A percentile compares a stretch with the other conserved stretches of the same genome.
Evolutionary conservation across 2,888 invertebrate genomes (phyloP).

Genomic region (Drosophila mulleri): DNA sequence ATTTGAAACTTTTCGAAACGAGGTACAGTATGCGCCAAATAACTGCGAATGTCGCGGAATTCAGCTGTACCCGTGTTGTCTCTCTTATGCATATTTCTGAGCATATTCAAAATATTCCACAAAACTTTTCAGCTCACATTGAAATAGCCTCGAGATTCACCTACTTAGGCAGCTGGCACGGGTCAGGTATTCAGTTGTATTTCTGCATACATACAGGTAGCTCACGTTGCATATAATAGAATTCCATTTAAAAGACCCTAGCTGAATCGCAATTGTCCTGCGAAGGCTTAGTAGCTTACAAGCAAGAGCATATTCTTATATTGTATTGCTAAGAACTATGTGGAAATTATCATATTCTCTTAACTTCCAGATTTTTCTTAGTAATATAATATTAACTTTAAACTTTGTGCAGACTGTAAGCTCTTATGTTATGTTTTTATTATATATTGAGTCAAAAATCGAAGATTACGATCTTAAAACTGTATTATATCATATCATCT

Average conservation of each 20-base stretch:
- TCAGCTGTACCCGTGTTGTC: too few relatives aligned
- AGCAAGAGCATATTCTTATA: not conserved
- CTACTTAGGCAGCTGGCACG: not conserved
- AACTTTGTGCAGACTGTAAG: not conserved
- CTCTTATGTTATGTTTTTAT: not conserved
- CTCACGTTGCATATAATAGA: not conserved
- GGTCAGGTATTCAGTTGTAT: constrained; percentile 16
- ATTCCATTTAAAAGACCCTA: not conserved
- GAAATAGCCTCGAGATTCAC: not conserved
- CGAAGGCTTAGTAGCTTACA: not conserved
- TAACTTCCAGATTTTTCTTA: not conserved
- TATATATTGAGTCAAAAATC: not conserved
- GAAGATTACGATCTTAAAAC: not conserved
- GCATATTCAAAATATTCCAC: not conserved
- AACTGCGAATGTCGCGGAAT: too few relatives aligned
- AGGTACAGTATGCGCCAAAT: constrained; percentile 17
- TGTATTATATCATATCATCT: not conserved
- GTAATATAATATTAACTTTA: not conserved
- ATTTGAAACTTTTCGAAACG: not conserved
- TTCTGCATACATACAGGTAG: constrained; percentile 7
- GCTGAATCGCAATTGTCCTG: not conserved
- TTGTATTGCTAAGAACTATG: not conserved
- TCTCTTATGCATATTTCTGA: not conserved
- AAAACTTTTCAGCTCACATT: not conserved
- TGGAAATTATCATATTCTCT: not conserved